A percentile compares a stretch with the other conserved stretches of the same genome.
Conservation (phyloP, 2,888 invertebrate genomes). For the Conus canariensis region DNA sequence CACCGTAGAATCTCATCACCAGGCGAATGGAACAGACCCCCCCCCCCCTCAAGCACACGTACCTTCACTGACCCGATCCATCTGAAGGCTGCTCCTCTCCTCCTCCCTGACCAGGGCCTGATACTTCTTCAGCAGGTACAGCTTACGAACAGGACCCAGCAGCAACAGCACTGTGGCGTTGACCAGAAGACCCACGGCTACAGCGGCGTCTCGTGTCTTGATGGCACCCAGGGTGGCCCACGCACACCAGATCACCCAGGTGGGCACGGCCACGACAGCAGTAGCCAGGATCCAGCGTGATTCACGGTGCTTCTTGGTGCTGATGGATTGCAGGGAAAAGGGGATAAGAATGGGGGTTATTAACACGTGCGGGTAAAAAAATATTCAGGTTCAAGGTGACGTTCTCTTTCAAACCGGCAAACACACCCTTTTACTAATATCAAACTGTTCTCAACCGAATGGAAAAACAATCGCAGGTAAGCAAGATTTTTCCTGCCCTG, state of each 20-base stretch:
- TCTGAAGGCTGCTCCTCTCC: conserved; percentile 52
- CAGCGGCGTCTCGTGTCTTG: conserved; percentile 75
- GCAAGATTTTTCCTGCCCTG: too few species aligned
- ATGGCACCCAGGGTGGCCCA: conserved; percentile 73
- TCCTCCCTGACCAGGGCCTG: conserved; percentile 64
- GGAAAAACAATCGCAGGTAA: too few species aligned
- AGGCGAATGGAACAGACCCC: too few species aligned
- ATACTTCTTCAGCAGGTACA: conserved; percentile 73
- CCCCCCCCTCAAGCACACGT: too few species aligned
- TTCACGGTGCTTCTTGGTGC: conserved; percentile 77
- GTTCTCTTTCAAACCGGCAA: too few species aligned
- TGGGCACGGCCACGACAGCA: conserved; percentile 72
- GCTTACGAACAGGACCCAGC: conserved; percentile 77
- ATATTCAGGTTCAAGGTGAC: too few species aligned
- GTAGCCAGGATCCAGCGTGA: conserved; percentile 78
- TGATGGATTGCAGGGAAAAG: background rate
- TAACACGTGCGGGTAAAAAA: too few species aligned
- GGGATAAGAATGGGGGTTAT: background rate
- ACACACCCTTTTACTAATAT: too few species aligned
- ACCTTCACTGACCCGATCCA: conserved; percentile 16
- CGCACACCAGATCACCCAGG: conserved; percentile 78
- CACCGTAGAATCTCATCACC: too few species aligned
- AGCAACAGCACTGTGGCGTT: conserved; percentile 78
- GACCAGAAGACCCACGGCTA: conserved; percentile 77
- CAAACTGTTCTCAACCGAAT: too few species aligned